Evolutionary conservation across 2,888 invertebrate genomes (phyloP), one percentile per base, ranked within the genome.

Genomic region (Holacanthella duospinosa): DNA sequence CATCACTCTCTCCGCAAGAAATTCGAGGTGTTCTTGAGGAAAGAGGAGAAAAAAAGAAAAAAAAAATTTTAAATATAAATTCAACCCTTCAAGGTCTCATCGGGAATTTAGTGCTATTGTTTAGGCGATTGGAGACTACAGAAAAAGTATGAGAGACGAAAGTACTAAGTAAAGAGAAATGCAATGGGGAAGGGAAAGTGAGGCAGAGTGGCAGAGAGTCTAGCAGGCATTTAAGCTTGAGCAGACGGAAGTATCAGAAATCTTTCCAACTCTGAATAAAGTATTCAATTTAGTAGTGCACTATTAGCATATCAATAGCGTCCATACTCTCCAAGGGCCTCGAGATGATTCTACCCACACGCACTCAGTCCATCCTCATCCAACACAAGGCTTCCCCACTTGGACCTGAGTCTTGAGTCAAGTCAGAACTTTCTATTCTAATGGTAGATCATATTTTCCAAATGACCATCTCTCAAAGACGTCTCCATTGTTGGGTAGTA

Each of bases 261-360:
- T 48, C 48, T 48, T 48, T 48, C n/a, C 16, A 48, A 48, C 48
- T 48, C 19, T 48, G 48, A 48, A 48, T 48, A 48, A 48, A 48
- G 48, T 48, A 48, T 48, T 6, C 6, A 48, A 48, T 48, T 48
- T 48, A 48, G 48, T 48, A 21, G 6, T 48, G 36, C 16, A 48
- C 19, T 21, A 48, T 48, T 48, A 48, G 16, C 48, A 48, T 48
- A 48, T 48, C 48, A 48, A 48, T 48, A 48, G 16, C 48, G 4
- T 48, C 16, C 4, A 4, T 21, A 16, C 4, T 48, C 48, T 48
- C 48, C 48, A 36, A 36, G 16, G 36, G 16, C 9, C 36, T 36
- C 36, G 6, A 36, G 36, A 36, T 16, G 6, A 16, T 16, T 36
- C 16, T 16, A 36, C 36, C 16, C 36, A 36, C 16, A 16, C 6